A percentile compares a stretch with the other conserved stretches of the same genome.
Evolutionary conservation across 2,797 vertebrate genomes (phyloP).

Genomic region (Cynopterus sphinx): DNA sequence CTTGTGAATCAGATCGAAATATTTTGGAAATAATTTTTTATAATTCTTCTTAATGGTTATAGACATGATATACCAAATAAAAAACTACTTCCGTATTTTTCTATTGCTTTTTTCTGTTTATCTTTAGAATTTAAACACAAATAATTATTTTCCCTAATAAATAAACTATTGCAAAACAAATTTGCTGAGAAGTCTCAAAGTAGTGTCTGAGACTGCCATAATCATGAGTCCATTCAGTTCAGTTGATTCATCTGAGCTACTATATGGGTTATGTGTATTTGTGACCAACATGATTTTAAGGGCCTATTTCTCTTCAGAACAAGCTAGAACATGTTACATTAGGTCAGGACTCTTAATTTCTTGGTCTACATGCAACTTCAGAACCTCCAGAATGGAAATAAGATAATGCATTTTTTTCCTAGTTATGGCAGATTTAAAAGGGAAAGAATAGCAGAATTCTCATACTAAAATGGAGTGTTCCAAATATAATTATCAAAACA

Average conservation of each 20-base stretch:
- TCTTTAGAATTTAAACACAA: slow-evolving; percentile 7
- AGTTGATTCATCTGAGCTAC: not conserved
- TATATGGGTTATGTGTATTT: not conserved
- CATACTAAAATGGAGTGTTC: not conserved
- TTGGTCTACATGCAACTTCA: not conserved
- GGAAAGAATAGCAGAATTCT: not conserved
- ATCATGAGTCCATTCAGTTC: not conserved
- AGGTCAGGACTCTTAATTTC: not conserved
- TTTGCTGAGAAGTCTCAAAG: not conserved
- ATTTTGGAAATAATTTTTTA: slow-evolving; percentile 2
- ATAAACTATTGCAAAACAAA: not conserved
- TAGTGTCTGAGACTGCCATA: not conserved
- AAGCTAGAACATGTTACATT: not conserved
- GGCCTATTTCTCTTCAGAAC: not conserved
- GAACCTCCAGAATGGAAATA: slow-evolving; percentile 1
- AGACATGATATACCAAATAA: not conserved
- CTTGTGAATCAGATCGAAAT: not conserved
- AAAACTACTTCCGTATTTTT: not conserved
- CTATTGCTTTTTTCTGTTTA: not conserved
- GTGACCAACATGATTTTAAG: not conserved
- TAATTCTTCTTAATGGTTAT: not conserved
- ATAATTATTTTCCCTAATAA: not conserved
- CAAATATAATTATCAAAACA: not conserved
- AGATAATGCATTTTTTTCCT: not conserved
- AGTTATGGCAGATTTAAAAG: not conserved